Conservation (phyloP, 2,888 invertebrate species). For the Rhamphomyia laevipes region DNA sequence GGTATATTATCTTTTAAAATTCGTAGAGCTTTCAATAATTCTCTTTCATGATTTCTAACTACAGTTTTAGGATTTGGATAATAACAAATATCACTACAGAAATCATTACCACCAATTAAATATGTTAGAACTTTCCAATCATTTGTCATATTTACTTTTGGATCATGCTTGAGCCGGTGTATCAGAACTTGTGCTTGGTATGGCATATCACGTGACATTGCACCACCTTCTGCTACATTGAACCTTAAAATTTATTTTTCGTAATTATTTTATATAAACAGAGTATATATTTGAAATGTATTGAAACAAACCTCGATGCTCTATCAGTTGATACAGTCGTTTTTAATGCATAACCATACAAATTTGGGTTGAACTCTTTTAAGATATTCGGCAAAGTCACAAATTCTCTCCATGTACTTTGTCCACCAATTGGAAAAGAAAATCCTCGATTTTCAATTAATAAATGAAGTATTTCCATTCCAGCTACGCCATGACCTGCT, state of each 20-base stretch:
- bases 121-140: conserved; percentile 53
- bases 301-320: conserved; percentile 20
- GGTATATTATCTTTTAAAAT: conserved; percentile 46
- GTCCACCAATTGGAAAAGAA: conserved; percentile 42
- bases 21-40: conserved; percentile 37
- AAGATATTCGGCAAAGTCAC: conserved; percentile 48
- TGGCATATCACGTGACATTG: conserved; percentile 45
- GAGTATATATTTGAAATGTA: too few species aligned
- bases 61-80: conserved; percentile 32
- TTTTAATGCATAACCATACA: conserved; percentile 47
- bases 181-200: conserved; percentile 45
- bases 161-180: conserved; percentile 41
- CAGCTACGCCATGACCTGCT: conserved; percentile 41
- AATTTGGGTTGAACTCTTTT: conserved; percentile 50
- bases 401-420: conserved; percentile 41
- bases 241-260: conserved; percentile 23
- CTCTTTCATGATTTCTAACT: conserved; percentile 38
- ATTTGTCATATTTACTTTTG: conserved; percentile 41
- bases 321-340: conserved; percentile 40
- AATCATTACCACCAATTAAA: conserved; percentile 50
- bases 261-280: too few species aligned
- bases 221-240: conserved; percentile 48
- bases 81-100: conserved; percentile 46
- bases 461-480: conserved; percentile 28
- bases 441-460: conserved; percentile 40